A percentile compares a stretch with the other conserved stretches of the same genome.
These are phyloP conservation scores for Limanda limanda DNA, from an alignment of 2,113 vertebrate genomes.

Conservation along the genomic window DNA sequence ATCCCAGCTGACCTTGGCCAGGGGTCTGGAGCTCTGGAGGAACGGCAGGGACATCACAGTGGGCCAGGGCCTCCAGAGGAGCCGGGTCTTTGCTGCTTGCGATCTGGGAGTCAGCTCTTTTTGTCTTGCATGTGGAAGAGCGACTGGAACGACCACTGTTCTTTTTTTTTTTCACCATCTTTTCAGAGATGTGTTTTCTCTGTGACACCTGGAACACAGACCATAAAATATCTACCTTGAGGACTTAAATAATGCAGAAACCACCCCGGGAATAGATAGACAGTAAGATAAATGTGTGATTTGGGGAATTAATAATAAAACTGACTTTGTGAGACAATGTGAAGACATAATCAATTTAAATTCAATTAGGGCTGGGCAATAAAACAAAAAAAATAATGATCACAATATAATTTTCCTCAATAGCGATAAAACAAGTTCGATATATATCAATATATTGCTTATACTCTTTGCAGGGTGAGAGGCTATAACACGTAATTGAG, in stretches of 20 bases:
- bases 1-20: conserved; percentile 67
- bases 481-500: too few species aligned
- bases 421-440: too few species aligned
- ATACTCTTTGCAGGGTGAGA: too few species aligned
- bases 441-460: too few species aligned
- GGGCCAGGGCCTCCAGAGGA: conserved; percentile 19
- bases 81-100: conserved; percentile 24
- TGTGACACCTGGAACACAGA: conserved; percentile 33
- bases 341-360: too few species aligned
- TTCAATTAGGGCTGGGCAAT: too few species aligned
- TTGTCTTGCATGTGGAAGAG: conserved; percentile 31
- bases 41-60: background rate
- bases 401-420: too few species aligned
- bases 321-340: too few species aligned
- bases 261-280: background rate
- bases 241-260: background rate
- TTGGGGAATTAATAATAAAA: background rate
- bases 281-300: background rate
- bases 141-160: background rate
- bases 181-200: conserved; percentile 13
- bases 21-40: conserved; percentile 21
- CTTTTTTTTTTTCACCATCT: conserved; percentile 57
- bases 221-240: background rate
- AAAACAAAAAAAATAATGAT: too few species aligned
- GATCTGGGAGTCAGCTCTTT: conserved; percentile 31